Evolutionary conservation across 2,797 vertebrate genomes (phyloP).

Genomic region (Onychomys leucogaster): DNA sequence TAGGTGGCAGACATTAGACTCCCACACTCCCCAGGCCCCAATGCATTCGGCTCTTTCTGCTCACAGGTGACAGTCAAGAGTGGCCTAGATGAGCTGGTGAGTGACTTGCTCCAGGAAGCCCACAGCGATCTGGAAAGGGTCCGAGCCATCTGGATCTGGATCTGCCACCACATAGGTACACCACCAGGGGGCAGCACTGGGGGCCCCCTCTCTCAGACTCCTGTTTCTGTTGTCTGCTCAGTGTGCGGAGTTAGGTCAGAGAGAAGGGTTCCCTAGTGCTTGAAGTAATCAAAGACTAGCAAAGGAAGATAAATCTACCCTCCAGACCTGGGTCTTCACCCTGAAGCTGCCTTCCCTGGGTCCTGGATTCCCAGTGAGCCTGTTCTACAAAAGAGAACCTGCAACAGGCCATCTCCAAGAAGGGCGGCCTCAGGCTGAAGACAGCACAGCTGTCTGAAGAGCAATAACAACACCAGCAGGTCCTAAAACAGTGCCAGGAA

Average conservation of each 20-base stretch:
- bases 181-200: neutral
- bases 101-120: slow-evolving; percentile 86
- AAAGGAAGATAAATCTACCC: neutral
- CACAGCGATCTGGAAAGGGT: slow-evolving; percentile 88
- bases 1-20: neutral
- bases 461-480: neutral
- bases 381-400: neutral
- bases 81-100: slow-evolving; percentile 86
- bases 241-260: neutral
- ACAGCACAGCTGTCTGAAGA: neutral
- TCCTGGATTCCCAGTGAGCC: neutral
- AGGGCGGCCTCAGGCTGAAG: no score
- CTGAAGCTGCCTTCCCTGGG: neutral
- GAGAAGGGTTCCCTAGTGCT: neutral
- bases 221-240: neutral
- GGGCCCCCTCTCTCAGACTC: neutral
- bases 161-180: slow-evolving; percentile 91
- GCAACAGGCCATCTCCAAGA: neutral
- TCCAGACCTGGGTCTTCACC: neutral
- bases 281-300: neutral
- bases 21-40: neutral
- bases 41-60: neutral
- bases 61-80: slow-evolving; percentile 84
- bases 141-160: slow-evolving; percentile 90
- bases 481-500: neutral